A percentile compares a stretch with the other conserved stretches of the same genome.
phyloP scores from a whole-genome alignment of 2,113 vertebrate genomes.

The Cyphomyrus discorhynchus region DNA sequence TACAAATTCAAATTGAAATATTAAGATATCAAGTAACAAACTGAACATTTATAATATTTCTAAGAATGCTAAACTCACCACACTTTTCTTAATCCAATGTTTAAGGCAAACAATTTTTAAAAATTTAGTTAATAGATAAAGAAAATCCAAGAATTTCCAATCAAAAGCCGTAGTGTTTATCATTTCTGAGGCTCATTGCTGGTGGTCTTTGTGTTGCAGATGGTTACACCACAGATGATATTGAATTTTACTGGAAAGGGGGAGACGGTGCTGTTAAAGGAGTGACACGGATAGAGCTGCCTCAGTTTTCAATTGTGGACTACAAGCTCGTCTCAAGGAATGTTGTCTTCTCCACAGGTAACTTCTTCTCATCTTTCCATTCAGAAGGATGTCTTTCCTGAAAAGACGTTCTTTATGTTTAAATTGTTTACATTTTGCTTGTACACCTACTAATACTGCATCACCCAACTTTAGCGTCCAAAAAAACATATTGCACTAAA shows the following conservation, averaged over 20 bases:
- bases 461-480: background rate
- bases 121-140: no score
- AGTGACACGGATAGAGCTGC: slow-evolving; percentile 87
- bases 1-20: background rate
- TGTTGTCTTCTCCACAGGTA: slow-evolving; percentile 96
- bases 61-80: no score
- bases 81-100: no score
- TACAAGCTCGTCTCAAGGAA: slow-evolving; percentile 92
- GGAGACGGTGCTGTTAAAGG: slow-evolving; percentile 86
- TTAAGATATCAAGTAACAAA: no score
- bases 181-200: background rate
- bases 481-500: no score
- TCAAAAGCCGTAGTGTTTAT: background rate
- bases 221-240: slow-evolving; percentile 96
- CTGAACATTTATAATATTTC: no score
- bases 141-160: background rate
- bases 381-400: background rate
- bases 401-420: background rate
- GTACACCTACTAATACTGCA: background rate
- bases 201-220: slow-evolving; percentile 61
- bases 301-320: slow-evolving; percentile 94
- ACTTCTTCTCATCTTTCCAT: background rate
- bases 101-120: no score
- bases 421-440: background rate
- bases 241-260: slow-evolving; percentile 98